A percentile compares a stretch with the other conserved stretches of the same genome.
phyloP scores from a whole-genome alignment of 1,140 invertebrate species.

The Cyrtorhinus lividipennis region DNA sequence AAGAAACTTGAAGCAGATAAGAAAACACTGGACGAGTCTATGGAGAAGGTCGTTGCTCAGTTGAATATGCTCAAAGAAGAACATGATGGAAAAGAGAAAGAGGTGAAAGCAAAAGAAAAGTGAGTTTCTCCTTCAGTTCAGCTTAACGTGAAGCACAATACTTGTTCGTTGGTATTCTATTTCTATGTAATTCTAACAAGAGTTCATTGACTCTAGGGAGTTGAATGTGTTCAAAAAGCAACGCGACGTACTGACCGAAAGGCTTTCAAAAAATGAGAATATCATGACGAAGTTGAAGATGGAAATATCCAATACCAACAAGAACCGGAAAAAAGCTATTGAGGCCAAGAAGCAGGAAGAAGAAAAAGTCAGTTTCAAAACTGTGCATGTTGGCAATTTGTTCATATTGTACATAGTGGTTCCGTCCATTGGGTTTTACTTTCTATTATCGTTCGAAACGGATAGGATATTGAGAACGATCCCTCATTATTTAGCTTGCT shows the following conservation, averaged over 20 bases:
- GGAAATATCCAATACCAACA: constrained; percentile 44
- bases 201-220: constrained; percentile 34
- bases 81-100: constrained; percentile 37
- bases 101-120: constrained; percentile 38
- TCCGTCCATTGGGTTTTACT: too few species aligned
- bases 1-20: constrained; percentile 32
- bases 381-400: too few species aligned
- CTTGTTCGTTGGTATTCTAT: too few species aligned
- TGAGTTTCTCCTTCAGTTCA: constrained; percentile 29
- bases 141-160: too few species aligned
- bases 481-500: too few species aligned
- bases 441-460: too few species aligned
- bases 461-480: too few species aligned
- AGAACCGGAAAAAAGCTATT: constrained; percentile 48
- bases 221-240: constrained; percentile 30
- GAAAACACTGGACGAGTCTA: constrained; percentile 34
- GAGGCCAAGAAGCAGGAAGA: constrained; percentile 35
- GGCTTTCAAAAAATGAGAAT: constrained; percentile 35
- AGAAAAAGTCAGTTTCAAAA: constrained; percentile 24
- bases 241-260: constrained; percentile 31
- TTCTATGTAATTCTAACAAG: too few species aligned
- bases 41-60: constrained; percentile 35
- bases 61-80: constrained; percentile 27
- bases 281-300: constrained; percentile 43
- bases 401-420: too few species aligned